Percentiles rank a stretch among this genome's conserved stretches.
Evolutionary conservation across 2,113 vertebrate species (phyloP).

Genomic region (Oxyura jamaicensis): DNA sequence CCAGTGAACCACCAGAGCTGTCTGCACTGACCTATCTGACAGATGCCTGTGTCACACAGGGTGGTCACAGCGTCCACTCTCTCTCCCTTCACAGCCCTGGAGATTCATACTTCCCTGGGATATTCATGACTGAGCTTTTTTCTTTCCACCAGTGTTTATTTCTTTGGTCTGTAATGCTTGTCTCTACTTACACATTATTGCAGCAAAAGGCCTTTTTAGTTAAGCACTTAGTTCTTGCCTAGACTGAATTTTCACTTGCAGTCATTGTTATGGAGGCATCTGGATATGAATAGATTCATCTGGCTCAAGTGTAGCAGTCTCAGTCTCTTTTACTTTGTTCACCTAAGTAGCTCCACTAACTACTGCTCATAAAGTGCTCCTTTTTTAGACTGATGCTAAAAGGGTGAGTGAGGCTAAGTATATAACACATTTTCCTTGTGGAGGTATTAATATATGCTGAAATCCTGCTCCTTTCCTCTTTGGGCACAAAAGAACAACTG

Average conservation of each 20-base stretch:
- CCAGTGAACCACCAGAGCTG: background rate
- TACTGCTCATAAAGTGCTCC: background rate
- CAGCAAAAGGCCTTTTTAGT: background rate
- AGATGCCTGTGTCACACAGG: background rate
- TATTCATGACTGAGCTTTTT: background rate
- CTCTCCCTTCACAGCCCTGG: background rate
- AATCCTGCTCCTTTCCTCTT: background rate
- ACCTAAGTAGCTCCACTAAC: background rate
- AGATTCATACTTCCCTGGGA: background rate
- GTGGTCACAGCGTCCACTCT: background rate
- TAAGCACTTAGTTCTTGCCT: background rate
- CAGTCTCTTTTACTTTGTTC: background rate
- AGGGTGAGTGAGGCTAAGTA: background rate
- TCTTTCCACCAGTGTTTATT: background rate
- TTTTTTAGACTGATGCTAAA: background rate
- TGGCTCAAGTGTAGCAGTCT: background rate
- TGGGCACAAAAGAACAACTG: background rate
- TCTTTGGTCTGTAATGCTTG: background rate
- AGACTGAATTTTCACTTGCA: background rate
- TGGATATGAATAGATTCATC: background rate
- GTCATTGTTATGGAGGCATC: background rate
- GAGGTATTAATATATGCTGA: background rate
- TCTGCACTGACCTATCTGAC: background rate
- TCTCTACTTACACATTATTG: fast-evolving
- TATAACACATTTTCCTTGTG: background rate